These are phyloP conservation scores for Nesoenas mayeri DNA, from an alignment of 2,113 vertebrate genomes.

Conservation along the genomic window DNA sequence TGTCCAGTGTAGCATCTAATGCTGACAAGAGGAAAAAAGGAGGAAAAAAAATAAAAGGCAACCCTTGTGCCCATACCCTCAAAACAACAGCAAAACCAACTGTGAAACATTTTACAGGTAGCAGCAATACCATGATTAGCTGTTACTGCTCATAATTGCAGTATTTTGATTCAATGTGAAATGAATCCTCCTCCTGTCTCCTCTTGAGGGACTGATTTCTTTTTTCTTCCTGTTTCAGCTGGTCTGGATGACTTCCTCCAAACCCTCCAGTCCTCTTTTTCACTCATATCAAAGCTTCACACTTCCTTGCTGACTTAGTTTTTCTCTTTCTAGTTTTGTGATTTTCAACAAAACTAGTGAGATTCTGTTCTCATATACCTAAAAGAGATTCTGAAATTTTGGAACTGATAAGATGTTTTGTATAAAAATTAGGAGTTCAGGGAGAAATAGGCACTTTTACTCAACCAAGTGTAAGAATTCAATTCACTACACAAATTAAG, in stretches of 20 bases:
- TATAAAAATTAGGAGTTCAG: neutral
- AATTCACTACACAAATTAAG: neutral
- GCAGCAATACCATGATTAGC: neutral
- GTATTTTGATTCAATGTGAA: neutral
- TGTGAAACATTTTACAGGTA: neutral
- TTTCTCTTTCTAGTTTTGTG: neutral
- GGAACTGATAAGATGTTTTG: neutral
- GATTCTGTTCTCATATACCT: neutral
- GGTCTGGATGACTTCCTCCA: conserved; percentile 1
- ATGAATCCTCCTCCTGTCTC: neutral
- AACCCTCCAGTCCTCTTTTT: neutral
- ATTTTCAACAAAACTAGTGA: conserved; percentile 6
- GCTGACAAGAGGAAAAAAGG: neutral
- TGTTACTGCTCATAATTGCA: neutral
- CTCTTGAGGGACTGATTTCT: neutral
- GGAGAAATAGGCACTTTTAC: neutral
- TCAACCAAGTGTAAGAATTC: neutral
- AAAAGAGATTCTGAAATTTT: conserved; percentile 29
- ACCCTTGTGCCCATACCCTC: neutral
- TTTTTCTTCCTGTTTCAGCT: neutral
- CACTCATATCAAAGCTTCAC: neutral
- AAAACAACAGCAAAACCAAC: neutral
- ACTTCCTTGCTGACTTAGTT: neutral
- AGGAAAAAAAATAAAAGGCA: neutral
- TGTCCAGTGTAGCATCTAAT: neutral